Conservation (phyloP, 2,113 vertebrate species). For the Equus quagga region DNA sequence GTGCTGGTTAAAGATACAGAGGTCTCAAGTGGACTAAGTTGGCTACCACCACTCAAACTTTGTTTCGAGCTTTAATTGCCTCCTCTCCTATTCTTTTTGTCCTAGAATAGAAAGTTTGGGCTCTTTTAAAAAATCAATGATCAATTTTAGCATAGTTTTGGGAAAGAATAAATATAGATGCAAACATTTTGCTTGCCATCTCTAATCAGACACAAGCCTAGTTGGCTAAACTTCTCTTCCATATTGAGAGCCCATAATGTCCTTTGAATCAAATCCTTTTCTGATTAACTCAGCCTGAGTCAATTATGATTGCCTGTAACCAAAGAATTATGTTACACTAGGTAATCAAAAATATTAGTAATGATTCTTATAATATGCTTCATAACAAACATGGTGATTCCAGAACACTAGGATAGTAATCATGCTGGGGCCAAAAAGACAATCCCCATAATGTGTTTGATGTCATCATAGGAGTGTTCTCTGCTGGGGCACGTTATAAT, state of each 20-base stretch:
- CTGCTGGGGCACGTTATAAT: neutral
- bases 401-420: neutral
- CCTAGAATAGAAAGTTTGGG: neutral
- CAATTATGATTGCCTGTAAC: neutral
- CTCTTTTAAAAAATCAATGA: neutral
- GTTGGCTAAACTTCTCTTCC: neutral
- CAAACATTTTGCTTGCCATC: neutral
- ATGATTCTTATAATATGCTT: neutral
- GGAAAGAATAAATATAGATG: neutral
- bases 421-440: neutral
- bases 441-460: neutral
- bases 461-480: no score
- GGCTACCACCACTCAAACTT: neutral
- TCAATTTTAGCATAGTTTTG: neutral
- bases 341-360: neutral
- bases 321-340: neutral
- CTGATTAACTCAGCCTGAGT: neutral
- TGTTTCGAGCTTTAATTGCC: neutral
- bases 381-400: neutral
- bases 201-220: neutral
- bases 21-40: neutral
- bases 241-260: neutral
- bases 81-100: neutral
- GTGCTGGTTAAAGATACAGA: neutral
- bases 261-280: neutral